A percentile compares a stretch with the other conserved stretches of the same genome.
Evolutionary conservation across 2,797 vertebrate species (phyloP).

Genomic region (Psittacula derbiana): DNA sequence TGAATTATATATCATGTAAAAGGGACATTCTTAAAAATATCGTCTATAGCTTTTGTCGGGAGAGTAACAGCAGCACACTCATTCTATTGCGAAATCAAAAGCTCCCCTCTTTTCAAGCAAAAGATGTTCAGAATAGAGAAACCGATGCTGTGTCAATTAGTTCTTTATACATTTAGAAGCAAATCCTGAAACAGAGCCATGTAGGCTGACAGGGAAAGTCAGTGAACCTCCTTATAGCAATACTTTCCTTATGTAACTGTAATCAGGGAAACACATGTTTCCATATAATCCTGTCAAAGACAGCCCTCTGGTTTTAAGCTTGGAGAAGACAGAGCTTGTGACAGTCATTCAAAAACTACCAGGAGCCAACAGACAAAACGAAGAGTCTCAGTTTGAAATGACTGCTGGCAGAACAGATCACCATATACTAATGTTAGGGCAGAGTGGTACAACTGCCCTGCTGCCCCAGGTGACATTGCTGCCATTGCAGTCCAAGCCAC

Average conservation of each 20-base stretch:
- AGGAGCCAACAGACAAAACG: background rate
- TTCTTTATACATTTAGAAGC: background rate
- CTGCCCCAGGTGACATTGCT: background rate
- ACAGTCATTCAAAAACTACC: background rate
- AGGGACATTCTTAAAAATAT: background rate
- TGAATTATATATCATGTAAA: background rate
- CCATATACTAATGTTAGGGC: background rate
- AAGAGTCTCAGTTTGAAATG: background rate
- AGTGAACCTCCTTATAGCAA: background rate
- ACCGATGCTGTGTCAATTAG: background rate
- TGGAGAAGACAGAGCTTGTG: background rate
- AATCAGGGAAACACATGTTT: background rate
- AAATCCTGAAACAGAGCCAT: background rate
- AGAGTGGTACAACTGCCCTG: background rate
- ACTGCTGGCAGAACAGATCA: background rate
- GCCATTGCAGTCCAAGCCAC: background rate
- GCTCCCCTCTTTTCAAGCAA: background rate
- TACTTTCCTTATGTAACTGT: constrained; percentile 19
- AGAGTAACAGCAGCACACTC: background rate
- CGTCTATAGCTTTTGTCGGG: background rate
- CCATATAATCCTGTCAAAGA: constrained; percentile 14
- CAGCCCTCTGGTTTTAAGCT: background rate
- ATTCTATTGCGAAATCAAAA: background rate
- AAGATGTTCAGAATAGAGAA: background rate
- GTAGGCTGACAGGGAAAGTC: background rate